Base-by-base conservation (phyloP, 2,888 invertebrate genomes). In the Athrips mouffetella region DNA sequence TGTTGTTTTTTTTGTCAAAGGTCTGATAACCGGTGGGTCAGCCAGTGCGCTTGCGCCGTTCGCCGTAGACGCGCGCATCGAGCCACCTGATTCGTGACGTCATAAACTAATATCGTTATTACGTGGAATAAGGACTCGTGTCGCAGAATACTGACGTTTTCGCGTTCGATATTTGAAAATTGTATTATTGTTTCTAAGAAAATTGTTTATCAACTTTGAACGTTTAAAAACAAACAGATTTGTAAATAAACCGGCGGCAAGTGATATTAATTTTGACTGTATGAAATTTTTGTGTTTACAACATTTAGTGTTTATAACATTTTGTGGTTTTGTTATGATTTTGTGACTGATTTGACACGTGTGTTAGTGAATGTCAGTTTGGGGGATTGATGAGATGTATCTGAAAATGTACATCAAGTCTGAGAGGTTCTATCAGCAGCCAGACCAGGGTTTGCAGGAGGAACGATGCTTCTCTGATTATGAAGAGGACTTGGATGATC, bases 401-500 rank as follows among this genome's bases (percentile, higher is more conserved):
- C 63, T 85, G 20, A 83, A 85, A 72, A 86, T 86, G 85, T 85
- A 84, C 59, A 85, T 85, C 48, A 85, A 86, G 69, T 79, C 86
- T 52, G 86, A 87, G 59, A 71, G 83, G 63, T 87, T 87, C 50
- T 86, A 84, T 55, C 83, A 80, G 61, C 77, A 80, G 56, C 80
- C 80, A 27, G 79, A 82, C 48, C 81, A 78, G 64, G 54, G 65
- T n/a, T 63, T 80, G 52, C 80, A 80, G 54, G 83, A 81, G 44
- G 83, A 80, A 45, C 75, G 70, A 51, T 82, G 76, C 50, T 85
- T 76, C 55, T 84, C 85, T 1, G 86, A 86, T 52, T 85, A 75
- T 49, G 83, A 85, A n/a, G 84, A 83, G 47, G 85, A 83, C 41
- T 60, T 77, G 55, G 83, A 84, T 27, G 83, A 80, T 39, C 81